Base-by-base conservation (phyloP, 2,113 vertebrate genomes). In the Otus sunia region DNA sequence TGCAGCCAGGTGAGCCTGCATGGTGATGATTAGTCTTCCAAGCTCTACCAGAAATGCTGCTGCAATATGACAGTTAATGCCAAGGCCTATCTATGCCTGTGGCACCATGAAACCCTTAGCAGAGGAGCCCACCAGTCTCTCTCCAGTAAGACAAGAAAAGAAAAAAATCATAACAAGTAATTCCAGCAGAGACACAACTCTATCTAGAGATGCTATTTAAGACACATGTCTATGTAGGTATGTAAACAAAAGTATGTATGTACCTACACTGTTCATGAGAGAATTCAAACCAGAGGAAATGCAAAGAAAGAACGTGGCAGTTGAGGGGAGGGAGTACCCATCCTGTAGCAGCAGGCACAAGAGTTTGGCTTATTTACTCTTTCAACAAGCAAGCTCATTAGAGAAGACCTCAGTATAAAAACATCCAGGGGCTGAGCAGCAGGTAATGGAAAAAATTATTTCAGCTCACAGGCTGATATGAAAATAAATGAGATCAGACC, bases 231-330 rank as follows among this genome's bases (percentile, higher is more conserved):
- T 37, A 34, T 6, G 21, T 67, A 71, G 5, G 13, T 32, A 75
- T 23, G 25, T 23, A 56, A 76, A 79, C 12, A 83, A 41, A 93
- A 52, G 20, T 34, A 55, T 4, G 11, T 25, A 53, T 9, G 15
- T 53, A 32, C 23, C 36, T 67, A 43, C 9, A 58, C 5, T 37
- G 14, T 12, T 75, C 60, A 52, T 32, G 9, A 77, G 8, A 80
- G 23, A 76, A 68, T 39, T 72, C 56, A 86, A 72, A 52, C 9
- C 52, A 78, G n/a, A 30, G 18, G 63, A 86, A 80, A 49, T 0
- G 1, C 45, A 80, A 64, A 76, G 16, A 36, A 60, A 56, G 37
- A 85, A 8, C 0, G 0, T 0, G 34, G 49, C 10, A n/a, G 29
- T 18, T 1, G 1, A 75, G 26, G 6, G 34, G 34, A 55, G 9